These are phyloP conservation scores for Pempheris klunzingeri DNA, from an alignment of 2,797 vertebrate species.

Conservation along the genomic window DNA sequence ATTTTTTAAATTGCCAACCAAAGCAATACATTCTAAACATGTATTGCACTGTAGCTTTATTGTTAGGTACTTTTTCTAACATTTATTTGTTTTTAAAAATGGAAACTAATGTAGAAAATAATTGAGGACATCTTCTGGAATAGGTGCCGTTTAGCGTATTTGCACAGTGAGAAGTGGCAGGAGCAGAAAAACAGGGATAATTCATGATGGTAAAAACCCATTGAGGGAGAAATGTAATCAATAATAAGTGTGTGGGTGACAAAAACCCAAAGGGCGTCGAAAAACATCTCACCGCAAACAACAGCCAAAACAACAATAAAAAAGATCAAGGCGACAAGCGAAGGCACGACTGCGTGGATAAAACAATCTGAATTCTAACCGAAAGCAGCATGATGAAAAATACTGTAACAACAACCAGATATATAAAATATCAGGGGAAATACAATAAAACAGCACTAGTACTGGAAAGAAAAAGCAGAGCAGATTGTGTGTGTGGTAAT, in stretches of 20 bases:
- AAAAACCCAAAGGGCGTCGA: constrained; percentile 35
- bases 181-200: constrained; percentile 22
- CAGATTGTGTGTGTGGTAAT: constrained; percentile 1
- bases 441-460: constrained; percentile 5
- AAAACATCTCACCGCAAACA: constrained; percentile 41
- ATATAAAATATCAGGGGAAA: constrained; percentile 33
- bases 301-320: constrained; percentile 40
- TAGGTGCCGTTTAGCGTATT: constrained; percentile 1
- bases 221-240: constrained; percentile 43
- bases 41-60: not conserved
- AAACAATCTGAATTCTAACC: constrained; percentile 24
- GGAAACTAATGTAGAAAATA: not conserved
- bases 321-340: constrained; percentile 38
- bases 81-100: not conserved
- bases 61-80: not conserved
- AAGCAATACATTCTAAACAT: not conserved
- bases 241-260: constrained; percentile 34
- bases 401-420: constrained; percentile 25
- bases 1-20: not conserved
- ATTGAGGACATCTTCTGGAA: not conserved
- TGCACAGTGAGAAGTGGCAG: constrained; percentile 27
- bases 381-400: constrained; percentile 44
- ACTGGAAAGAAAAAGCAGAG: not conserved
- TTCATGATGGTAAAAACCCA: constrained; percentile 31
- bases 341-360: constrained; percentile 11